Evolutionary conservation across 2,888 invertebrate genomes (phyloP), one percentile per base, ranked within the genome.

Genomic region (Andrena trimmerana): DNA sequence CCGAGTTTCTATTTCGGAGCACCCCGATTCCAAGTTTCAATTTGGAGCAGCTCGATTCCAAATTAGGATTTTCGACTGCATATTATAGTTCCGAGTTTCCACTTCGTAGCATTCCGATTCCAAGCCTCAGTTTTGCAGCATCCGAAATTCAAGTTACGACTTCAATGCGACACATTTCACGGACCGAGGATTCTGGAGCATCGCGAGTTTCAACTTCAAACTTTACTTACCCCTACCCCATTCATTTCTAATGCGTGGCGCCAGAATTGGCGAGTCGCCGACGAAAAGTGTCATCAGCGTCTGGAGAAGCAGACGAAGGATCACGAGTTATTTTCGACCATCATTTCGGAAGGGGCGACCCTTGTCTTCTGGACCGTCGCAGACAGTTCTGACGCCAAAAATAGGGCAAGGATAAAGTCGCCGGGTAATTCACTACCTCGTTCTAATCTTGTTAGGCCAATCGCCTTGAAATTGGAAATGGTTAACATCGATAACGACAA

Each of bases 381-480:
- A 50, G 68, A 68, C 79, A 81, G 36, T 75, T 74, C 66, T 71
- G 86, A 5, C 31, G 74, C 83, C 82, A 73, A 85, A 89, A 90
- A 90, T 88, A 90, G 81, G 36, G 79, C 85, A 78, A 80, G 77
- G 82, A 83, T 81, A n/a, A 54, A 71, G 68, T 62, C 63, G n/a
- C 60, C 33, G 60, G 6, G 62, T 79, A 82, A 82, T 84, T 78
- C 65, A 78, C 82, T 76, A 59, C 7, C 68, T 69, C 50, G 79
- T 83, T 87, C 88, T 89, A 91, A 92, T 90, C 86, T 90, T 78
- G 81, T 92, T 92, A 90, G 81, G 73, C 57, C 83, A 76, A 89
- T 89, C 78, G 59, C 48, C 72, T 66, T 78, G 85, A 87, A 89
- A 91, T 89, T 84, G 67, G 66, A 67, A 65, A 63, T 67, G 71